Conservation (phyloP, 2,888 invertebrate genomes). For the Pristionchus maxplancki region DNA sequence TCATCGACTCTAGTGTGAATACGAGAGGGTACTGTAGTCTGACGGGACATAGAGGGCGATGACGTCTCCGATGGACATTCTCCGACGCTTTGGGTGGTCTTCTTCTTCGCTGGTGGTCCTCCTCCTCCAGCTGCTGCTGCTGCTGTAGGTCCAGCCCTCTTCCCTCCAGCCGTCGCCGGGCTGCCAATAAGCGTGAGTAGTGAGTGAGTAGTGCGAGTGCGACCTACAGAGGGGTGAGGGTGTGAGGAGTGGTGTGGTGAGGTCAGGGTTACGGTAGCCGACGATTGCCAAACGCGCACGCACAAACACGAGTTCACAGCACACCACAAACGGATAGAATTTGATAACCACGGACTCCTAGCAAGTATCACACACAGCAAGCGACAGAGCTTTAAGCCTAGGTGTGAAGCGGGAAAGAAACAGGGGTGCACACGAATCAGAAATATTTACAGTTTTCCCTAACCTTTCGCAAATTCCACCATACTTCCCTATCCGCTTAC, state of each 20-base stretch:
- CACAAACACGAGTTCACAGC: background rate
- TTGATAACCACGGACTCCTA: background rate
- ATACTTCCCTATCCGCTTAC: no score
- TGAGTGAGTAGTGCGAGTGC: background rate
- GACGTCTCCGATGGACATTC: no score
- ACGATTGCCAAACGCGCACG: background rate
- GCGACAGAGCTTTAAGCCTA: background rate
- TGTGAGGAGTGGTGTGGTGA: no score
- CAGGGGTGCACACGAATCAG: no score
- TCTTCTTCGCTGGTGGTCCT: no score
- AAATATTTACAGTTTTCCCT: no score
- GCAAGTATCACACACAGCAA: background rate
- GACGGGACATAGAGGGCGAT: no score
- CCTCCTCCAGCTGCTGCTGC: no score
- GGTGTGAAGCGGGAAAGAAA: background rate
- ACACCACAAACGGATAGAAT: background rate
- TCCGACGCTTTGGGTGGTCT: no score
- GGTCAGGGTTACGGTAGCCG: background rate
- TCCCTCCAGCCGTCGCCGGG: background rate
- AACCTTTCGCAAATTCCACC: no score
- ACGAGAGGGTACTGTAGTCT: background rate
- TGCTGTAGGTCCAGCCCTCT: background rate
- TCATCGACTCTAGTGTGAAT: background rate
- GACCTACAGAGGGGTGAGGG: background rate
- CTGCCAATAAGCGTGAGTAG: background rate